phyloP scores from a whole-genome alignment of 64 coral and sea anemone species.

The Exaiptasia diaphana region DNA sequence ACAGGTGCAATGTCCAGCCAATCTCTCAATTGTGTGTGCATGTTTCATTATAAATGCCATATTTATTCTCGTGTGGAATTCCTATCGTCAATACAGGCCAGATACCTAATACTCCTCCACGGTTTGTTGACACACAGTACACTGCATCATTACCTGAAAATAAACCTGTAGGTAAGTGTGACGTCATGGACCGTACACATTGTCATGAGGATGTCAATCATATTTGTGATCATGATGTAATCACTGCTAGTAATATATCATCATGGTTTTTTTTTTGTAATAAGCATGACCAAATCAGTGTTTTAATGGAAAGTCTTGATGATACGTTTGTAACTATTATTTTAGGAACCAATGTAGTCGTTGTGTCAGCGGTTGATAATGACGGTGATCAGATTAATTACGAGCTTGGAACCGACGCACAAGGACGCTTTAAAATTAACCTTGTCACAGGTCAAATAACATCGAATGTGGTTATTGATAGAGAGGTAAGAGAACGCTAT shows the following conservation, averaged over 20 bases:
- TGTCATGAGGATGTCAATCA: not conserved
- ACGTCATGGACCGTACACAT: not conserved
- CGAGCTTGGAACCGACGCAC: slow-evolving; percentile 52
- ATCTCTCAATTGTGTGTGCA: too few species aligned
- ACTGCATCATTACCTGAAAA: not conserved
- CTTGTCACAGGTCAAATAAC: slow-evolving; percentile 71
- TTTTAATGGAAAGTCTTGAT: not conserved
- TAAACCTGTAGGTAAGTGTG: not conserved
- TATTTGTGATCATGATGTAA: not conserved
- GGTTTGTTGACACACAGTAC: slow-evolving; percentile 7
- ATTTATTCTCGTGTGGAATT: too few species aligned
- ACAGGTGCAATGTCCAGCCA: too few species aligned
- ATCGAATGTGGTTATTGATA: slow-evolving; percentile 51
- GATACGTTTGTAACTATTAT: not conserved
- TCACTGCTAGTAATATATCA: not conserved
- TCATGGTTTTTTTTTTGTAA: not conserved
- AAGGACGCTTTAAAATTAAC: slow-evolving; percentile 63
- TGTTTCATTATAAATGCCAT: too few species aligned
- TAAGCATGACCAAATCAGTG: not conserved
- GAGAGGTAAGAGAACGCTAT: slow-evolving; percentile 80
- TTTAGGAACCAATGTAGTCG: slow-evolving; percentile 61
- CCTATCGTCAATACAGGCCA: not conserved
- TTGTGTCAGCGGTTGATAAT: slow-evolving; percentile 47
- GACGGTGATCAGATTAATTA: slow-evolving; percentile 67
- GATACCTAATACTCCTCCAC: slow-evolving; percentile 5